Base-by-base conservation (phyloP, 1,140 invertebrate species). In the Polypedilum pembai region DNA sequence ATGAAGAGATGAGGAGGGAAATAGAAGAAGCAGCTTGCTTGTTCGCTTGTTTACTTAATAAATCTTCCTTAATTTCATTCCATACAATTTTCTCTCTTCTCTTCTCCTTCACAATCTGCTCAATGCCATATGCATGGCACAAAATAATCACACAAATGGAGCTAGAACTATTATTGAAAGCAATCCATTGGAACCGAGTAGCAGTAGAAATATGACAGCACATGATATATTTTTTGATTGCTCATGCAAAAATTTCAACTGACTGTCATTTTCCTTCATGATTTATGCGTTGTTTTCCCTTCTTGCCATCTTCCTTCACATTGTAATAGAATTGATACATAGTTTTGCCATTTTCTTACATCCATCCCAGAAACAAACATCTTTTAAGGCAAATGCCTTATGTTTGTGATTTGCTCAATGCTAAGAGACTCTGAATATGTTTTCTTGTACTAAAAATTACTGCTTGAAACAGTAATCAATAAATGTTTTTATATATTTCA, bases 1-100 rank as follows among this genome's bases (percentile, higher is more conserved):
- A 56, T 17, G 45, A 56, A 56, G 45, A 12, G 45, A 17, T 15
- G 45, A 56, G n/a, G 24, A 33, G 24, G 24, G 24, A 33, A 33
- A 33, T 33, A 33, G 24, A 33, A 33, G 24, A 33, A 33, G 24
- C 24, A 33, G 24, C 24, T 33, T 56, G 12, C 45, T 56, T 56
- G 12, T 15, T 56, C 15, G 45, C n/a, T 69, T 69, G 65, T 69
- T 69, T 69, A 69, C 65, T 69, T 69, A 69, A 69, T 69, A 69
- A 69, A 69, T 69, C 65, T 69, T 56, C 45, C 65, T 69, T 56
- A 17, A 56, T 56, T 15, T 56, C 45, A 12, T 56, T 56, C 65
- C 65, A 18, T 10, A n/a, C 17, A 56, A 18, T 18, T 20, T 69
- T 18, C 65, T 69, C 10, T 83, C 83, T n/a, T 77, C 83, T 20